These are phyloP conservation scores for Scomber japonicus DNA, from an alignment of 2,113 vertebrate genomes.

Conservation along the genomic window DNA sequence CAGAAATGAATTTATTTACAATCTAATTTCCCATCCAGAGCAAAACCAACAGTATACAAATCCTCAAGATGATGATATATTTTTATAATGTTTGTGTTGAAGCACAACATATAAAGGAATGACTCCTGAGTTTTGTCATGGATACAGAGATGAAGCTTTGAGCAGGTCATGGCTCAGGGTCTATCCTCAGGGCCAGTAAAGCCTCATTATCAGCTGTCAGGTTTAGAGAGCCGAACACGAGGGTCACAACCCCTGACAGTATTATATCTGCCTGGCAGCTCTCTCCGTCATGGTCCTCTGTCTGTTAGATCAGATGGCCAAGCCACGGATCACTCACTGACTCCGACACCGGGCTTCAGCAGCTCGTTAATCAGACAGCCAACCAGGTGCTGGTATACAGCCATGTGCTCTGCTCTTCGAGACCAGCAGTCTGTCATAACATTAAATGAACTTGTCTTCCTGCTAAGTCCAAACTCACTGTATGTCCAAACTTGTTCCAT, in stretches of 20 bases:
- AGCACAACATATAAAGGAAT: neutral
- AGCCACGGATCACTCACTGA: slow-evolving; percentile 77
- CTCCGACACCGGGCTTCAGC: slow-evolving; percentile 73
- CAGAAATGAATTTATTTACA: neutral
- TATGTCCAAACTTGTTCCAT: neutral
- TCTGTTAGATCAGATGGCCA: slow-evolving; percentile 85
- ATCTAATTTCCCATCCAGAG: too few relatives aligned
- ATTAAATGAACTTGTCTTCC: neutral
- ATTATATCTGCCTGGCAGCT: slow-evolving; percentile 83
- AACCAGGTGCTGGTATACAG: slow-evolving; percentile 49
- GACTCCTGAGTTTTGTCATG: slow-evolving; percentile 3
- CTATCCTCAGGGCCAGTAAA: slow-evolving; percentile 70
- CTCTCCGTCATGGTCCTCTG: slow-evolving; percentile 84
- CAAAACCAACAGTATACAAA: neutral
- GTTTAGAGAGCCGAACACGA: slow-evolving; percentile 77
- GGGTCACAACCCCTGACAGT: slow-evolving; percentile 80
- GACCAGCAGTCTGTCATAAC: neutral
- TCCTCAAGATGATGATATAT: neutral
- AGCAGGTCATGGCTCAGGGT: slow-evolving; percentile 60
- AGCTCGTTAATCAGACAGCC: slow-evolving; percentile 81
- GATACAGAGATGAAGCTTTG: slow-evolving; percentile 34
- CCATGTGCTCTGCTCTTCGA: slow-evolving; percentile 11
- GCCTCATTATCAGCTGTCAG: slow-evolving; percentile 84
- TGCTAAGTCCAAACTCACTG: neutral
- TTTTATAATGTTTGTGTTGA: neutral